phyloP scores from a whole-genome alignment of 2,888 invertebrate genomes.

The Epinotia nisella region DNA sequence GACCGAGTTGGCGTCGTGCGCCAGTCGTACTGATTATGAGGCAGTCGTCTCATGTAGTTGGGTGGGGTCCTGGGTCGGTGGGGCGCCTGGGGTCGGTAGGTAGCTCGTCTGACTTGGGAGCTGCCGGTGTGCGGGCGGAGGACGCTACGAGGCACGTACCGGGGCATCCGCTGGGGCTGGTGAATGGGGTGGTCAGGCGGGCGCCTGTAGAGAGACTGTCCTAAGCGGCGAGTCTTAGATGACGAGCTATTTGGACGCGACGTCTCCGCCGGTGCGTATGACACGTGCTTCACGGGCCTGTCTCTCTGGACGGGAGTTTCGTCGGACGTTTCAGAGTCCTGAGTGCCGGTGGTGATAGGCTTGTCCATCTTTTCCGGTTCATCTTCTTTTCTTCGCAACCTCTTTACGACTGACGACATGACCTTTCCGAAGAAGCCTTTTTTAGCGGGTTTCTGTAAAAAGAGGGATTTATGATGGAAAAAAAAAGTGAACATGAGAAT shows the following conservation, averaged over 20 bases:
- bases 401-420: conserved; percentile 12
- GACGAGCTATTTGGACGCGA: not conserved
- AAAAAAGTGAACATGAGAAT: not conserved
- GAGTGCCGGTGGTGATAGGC: not conserved
- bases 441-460: conserved; percentile 54
- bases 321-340: conserved; percentile 8
- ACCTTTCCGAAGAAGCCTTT: conserved; percentile 51
- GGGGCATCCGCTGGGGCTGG: conserved; percentile 7
- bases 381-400: conserved; percentile 20
- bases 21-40: conserved; percentile 13
- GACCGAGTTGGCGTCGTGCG: not conserved
- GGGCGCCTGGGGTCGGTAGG: not conserved
- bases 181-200: not conserved
- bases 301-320: conserved; percentile 8
- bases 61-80: conserved; percentile 3
- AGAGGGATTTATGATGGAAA: conserved; percentile 4
- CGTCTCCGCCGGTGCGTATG: conserved; percentile 17
- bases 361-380: not conserved
- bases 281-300: conserved; percentile 22
- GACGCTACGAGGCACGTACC: conserved; percentile 13
- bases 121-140: conserved; percentile 7
- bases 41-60: conserved; percentile 9
- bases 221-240: conserved; percentile 14
- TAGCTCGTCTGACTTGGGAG: conserved; percentile 10
- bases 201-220: not conserved